These are phyloP conservation scores for Vultur gryphus DNA, from an alignment of 2,797 vertebrate genomes.

Conservation along the genomic window DNA sequence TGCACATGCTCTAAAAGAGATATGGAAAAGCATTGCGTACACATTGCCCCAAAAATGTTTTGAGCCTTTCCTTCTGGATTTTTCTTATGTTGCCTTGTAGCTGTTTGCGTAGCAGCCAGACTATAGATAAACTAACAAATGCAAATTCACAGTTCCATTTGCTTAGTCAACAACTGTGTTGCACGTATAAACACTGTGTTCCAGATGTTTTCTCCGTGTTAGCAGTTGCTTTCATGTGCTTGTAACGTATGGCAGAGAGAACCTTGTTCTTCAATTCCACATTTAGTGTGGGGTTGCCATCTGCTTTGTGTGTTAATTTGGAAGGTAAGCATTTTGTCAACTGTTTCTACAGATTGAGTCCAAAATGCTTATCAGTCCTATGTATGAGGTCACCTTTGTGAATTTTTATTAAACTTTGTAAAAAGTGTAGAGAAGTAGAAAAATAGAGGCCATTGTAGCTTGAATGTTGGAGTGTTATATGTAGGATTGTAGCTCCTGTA, in stretches of 20 bases:
- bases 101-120: neutral
- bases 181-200: neutral
- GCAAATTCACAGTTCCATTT: neutral
- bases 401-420: neutral
- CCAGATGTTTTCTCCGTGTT: slow-evolving; percentile 36
- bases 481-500: neutral
- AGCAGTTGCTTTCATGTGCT: neutral
- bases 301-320: neutral
- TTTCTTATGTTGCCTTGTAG: neutral
- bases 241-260: neutral
- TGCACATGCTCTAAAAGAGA: neutral
- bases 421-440: neutral
- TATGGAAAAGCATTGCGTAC: neutral
- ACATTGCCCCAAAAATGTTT: neutral
- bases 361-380: neutral
- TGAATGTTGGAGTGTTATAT: neutral
- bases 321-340: slow-evolving; percentile 18
- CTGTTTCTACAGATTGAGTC: neutral
- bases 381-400: neutral
- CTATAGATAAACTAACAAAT: neutral
- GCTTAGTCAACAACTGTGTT: neutral
- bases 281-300: neutral
- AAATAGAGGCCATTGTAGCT: neutral
- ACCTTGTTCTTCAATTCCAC: neutral
- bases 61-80: neutral